Percentiles rank a stretch among this genome's conserved stretches.
These are phyloP conservation scores for Dicycla oo DNA, from an alignment of 2,888 invertebrate genomes.

Conservation along the genomic window DNA sequence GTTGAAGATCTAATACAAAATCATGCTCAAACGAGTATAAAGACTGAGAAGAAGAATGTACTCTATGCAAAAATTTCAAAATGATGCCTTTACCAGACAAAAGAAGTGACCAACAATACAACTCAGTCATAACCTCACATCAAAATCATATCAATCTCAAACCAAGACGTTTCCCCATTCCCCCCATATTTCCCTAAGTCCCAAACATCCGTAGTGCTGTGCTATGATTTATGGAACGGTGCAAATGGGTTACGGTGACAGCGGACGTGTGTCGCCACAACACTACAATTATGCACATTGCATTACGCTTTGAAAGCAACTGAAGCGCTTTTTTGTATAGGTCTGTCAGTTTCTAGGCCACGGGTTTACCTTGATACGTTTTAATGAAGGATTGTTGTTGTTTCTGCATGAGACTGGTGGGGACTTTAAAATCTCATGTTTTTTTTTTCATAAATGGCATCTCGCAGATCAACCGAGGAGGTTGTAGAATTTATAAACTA, in stretches of 20 bases:
- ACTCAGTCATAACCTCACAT: background rate
- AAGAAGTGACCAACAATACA: background rate
- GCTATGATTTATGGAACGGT: constrained; percentile 86
- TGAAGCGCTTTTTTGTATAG: constrained; percentile 56
- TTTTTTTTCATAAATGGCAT: too few species aligned
- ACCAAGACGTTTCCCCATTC: background rate
- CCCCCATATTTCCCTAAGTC: constrained; percentile 59
- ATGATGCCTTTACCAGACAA: background rate
- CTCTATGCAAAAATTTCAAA: background rate
- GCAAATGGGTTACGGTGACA: constrained; percentile 88
- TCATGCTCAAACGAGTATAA: background rate
- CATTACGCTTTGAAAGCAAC: constrained; percentile 68
- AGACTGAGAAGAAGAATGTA: background rate
- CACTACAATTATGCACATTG: constrained; percentile 81
- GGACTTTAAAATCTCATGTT: background rate
- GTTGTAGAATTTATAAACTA: too few species aligned
- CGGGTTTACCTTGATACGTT: constrained; percentile 23
- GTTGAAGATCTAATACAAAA: background rate
- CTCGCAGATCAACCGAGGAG: too few species aligned
- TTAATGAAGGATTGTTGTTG: constrained; percentile 6
- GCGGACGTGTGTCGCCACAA: constrained; percentile 72
- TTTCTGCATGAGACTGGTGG: background rate
- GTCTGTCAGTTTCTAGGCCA: constrained; percentile 54
- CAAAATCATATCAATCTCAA: constrained; percentile 17
- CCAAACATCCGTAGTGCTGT: constrained; percentile 65